Conservation (phyloP, 2,888 invertebrate species). For the Lithosia quadra region DNA sequence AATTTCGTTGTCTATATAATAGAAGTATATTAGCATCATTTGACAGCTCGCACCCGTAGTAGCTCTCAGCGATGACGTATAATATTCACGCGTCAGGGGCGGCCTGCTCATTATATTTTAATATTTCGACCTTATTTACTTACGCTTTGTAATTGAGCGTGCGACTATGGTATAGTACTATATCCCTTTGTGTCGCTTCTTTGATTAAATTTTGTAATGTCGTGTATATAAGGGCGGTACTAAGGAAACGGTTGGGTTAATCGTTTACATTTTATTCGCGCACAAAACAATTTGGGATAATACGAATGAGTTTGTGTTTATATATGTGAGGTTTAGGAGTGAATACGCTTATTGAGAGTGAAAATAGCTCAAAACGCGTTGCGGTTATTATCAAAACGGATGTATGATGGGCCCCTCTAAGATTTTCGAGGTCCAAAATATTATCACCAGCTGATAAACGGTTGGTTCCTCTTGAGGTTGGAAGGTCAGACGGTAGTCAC, state of each 20-base stretch:
- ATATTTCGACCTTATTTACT: slow-evolving; percentile 52
- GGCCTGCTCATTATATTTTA: slow-evolving; percentile 51
- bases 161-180: slow-evolving; percentile 47
- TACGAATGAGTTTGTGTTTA: not conserved
- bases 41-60: slow-evolving; percentile 34
- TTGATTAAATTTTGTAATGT: slow-evolving; percentile 12
- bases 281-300: not conserved
- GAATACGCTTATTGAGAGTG: not conserved
- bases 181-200: slow-evolving; percentile 29
- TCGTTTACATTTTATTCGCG: not conserved
- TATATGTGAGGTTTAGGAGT: not conserved
- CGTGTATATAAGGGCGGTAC: slow-evolving; percentile 1
- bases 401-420: too few species aligned
- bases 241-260: not conserved
- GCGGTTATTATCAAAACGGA: not conserved
- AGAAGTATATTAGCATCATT: slow-evolving; percentile 14
- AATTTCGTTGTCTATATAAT: not conserved
- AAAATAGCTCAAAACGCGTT: not conserved
- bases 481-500: too few species aligned
- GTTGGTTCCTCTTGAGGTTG: too few species aligned
- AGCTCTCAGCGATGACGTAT: slow-evolving; percentile 35
- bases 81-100: slow-evolving; percentile 43
- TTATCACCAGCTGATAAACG: too few species aligned
- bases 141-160: slow-evolving; percentile 30
- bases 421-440: too few species aligned